Evolutionary conservation across 2,113 vertebrate species (phyloP), one percentile per base, ranked within the genome.

Genomic region (Microtus montanus): DNA sequence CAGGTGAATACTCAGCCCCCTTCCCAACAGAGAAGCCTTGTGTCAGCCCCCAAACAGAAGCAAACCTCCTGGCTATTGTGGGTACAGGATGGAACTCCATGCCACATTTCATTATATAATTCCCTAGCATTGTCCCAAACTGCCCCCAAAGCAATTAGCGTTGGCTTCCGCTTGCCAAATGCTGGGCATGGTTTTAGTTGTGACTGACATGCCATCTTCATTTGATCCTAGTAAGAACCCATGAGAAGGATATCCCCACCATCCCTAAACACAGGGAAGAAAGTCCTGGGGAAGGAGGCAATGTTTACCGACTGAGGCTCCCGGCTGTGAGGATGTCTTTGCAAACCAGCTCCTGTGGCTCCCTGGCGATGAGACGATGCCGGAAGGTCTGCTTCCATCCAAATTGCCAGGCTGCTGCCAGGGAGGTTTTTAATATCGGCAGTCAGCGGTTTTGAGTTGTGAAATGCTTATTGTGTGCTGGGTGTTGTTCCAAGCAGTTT

Each of bases 321-420:
- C 70, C 87, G 87, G 71, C 84, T 63, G 47, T 89, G 86, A 68
- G 49, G 77, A 82, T 90, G 35, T 20, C 33, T 95, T 93, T 85
- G 66, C 28, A 61, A 71, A 89, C 83, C 79, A 38, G 64, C 20
- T 82, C 77, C 52, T 19, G 0, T 12, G 52, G 90, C 44, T 88
- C 19, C 73, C 89, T 90, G 93, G 85, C 47, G 24, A 52, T 58
- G 7, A 83, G 87, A 70, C 47, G n/a, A 61, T 70, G 61, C 78
- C 24, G 10, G 71, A 49, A 95, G 14, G 47, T 41, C 54, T 93
- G 80, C 47, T 77, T 58, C 2, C 49, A 24, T 58, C 17, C 35
- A 26, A 75, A 47, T 52, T 28, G 52, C 44, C 52, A 47, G 0
- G 4, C 61, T 44, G 66, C 35, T 30, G 0, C 49, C 7, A 41